These are phyloP conservation scores for Leptinotarsa texana DNA, from an alignment of 1,140 invertebrate genomes.

Conservation along the genomic window DNA sequence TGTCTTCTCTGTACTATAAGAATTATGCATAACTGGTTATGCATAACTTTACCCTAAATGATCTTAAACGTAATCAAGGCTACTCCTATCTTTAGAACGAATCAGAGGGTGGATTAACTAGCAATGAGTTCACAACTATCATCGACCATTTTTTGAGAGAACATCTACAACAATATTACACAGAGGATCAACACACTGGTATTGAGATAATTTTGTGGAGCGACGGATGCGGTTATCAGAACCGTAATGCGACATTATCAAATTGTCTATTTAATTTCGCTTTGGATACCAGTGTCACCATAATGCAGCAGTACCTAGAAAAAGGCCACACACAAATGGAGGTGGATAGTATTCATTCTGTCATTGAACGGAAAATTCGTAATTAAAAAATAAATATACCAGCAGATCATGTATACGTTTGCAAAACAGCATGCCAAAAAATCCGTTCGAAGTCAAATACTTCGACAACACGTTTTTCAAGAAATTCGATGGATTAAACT, in stretches of 20 bases:
- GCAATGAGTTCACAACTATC: conserved; percentile 45
- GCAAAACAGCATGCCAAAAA: conserved; percentile 14
- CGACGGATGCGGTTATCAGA: conserved; percentile 31
- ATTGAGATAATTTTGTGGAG: not conserved
- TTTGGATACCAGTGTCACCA: too few relatives aligned
- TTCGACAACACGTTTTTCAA: not conserved
- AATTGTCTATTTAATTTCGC: not conserved
- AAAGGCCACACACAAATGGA: too few relatives aligned
- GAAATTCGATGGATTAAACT: conserved; percentile 3
- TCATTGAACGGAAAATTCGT: too few relatives aligned
- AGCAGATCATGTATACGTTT: conserved; percentile 29
- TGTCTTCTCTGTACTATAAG: conserved; percentile 29
- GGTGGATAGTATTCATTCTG: too few relatives aligned
- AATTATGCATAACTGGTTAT: conserved; percentile 30
- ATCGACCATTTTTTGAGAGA: not conserved
- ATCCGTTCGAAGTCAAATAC: conserved; percentile 4
- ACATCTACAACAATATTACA: conserved; percentile 14
- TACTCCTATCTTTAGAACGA: conserved; percentile 51
- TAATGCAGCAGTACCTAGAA: too few relatives aligned
- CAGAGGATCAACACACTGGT: conserved; percentile 17
- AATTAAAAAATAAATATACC: too few relatives aligned
- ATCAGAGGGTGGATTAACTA: conserved; percentile 42
- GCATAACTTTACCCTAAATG: conserved; percentile 46
- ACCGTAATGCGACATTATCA: conserved; percentile 30
- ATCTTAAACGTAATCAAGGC: conserved; percentile 43